Evolutionary conservation across 64 coral and sea anemone genomes (phyloP).

Genomic region (Hydrozoanthus tunicans): DNA sequence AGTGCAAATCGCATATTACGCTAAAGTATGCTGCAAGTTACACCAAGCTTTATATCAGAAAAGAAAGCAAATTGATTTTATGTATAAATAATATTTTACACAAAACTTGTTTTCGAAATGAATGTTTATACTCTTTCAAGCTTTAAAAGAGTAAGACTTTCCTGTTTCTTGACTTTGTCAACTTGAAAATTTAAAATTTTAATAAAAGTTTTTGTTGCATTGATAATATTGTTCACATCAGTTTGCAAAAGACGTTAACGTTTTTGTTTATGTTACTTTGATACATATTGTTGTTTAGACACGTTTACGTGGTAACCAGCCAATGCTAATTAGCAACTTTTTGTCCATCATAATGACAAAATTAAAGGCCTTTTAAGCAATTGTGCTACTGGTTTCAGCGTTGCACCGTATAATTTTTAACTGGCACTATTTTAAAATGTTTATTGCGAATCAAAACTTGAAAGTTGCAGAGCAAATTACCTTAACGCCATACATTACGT

Average conservation of each 20-base stretch:
- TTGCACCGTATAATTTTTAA: no score
- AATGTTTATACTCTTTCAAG: slow-evolving; percentile 1
- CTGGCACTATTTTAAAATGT: no score
- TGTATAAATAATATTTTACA: no score
- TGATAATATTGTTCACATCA: no score
- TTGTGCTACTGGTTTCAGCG: neutral
- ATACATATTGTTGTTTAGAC: neutral
- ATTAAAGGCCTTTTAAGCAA: neutral
- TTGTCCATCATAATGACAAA: neutral
- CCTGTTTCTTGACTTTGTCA: neutral
- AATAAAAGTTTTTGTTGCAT: neutral
- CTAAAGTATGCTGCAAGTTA: no score
- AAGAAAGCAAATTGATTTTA: no score
- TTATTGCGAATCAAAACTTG: no score
- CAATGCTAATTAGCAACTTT: neutral
- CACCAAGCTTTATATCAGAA: no score
- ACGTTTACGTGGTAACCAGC: neutral
- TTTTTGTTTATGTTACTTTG: neutral
- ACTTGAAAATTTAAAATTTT: neutral
- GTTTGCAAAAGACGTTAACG: neutral
- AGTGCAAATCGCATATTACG: no score
- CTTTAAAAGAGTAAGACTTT: neutral
- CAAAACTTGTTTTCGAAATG: neutral
- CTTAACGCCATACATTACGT: neutral
- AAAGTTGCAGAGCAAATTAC: neutral